phyloP scores from a whole-genome alignment of 2,113 vertebrate species.

The Atrichornis clamosus region DNA sequence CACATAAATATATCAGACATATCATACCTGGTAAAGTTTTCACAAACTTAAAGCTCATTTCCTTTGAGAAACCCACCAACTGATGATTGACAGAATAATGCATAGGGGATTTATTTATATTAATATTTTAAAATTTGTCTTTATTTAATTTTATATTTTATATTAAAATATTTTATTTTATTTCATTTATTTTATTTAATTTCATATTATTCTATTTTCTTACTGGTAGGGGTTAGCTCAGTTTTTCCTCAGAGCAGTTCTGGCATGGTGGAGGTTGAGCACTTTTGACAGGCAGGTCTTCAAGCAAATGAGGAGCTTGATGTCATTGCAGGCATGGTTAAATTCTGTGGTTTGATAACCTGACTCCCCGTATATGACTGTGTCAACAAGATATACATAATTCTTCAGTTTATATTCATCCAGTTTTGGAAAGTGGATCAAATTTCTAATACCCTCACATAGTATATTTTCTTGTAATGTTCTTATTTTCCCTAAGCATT shows the following conservation, averaged over 20 bases:
- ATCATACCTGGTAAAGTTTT: not conserved
- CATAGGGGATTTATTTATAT: not conserved
- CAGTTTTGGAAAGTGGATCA: not conserved
- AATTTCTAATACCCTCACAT: not conserved
- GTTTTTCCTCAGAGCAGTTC: not conserved
- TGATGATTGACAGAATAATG: not conserved
- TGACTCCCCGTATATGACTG: not conserved
- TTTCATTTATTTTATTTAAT: too few relatives aligned
- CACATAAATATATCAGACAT: not conserved
- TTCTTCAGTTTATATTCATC: not conserved
- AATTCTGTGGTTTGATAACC: not conserved
- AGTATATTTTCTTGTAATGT: not conserved
- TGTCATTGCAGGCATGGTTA: not conserved
- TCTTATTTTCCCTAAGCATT: not conserved
- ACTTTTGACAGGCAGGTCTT: not conserved
- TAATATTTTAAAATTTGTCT: not conserved
- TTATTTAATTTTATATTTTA: not conserved
- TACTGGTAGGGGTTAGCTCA: not conserved
- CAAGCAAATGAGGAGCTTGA: not conserved
- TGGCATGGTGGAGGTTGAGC: not conserved
- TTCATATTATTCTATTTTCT: not conserved
- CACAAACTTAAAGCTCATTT: not conserved
- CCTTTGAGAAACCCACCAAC: not conserved
- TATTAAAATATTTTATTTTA: not conserved
- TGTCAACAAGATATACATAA: not conserved